Evolutionary conservation across 2,888 invertebrate genomes (phyloP), one percentile per base, ranked within the genome.

Genomic region (Galerucella pusilla): DNA sequence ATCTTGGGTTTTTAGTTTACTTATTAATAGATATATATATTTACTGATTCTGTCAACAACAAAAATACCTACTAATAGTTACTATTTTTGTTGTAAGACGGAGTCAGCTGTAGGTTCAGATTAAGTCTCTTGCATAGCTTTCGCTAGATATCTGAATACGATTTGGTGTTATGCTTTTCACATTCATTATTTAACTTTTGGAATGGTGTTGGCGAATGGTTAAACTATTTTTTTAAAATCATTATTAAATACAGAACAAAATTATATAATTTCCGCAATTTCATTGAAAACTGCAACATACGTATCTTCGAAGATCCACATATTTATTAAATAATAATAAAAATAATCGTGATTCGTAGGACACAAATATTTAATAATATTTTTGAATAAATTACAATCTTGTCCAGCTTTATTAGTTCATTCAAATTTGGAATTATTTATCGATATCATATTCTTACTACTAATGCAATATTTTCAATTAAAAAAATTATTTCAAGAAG

Each of bases 141-240:
- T 85, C 86, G 87, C 87, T 87, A 87, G 87, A 86, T 85, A 84
- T 85, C 83, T 82, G 82, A 82, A 83, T 82, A 81, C 79, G 82
- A 81, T 83, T 84, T 82, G 83, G 84, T 84, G 84, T 80, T 77
- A 78, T 81, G 80, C 78, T 78, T 81, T 80, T 82, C 78, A 78
- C 80, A 79, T 79, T 78, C 78, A 81, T 81, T 78, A 76, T 77
- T 79, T 71, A 28, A 68, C 66, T 75, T 65, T 73, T 76, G 78
- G 80, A 77, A 73, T 75, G 71, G 76, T 74, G 77, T 70, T 61
- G 75, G 73, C 71, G 73, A 74, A 77, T 71, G 70, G 68, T 68
- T 75, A 67, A 63, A 71, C 71, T 42, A 64, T 69, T 71, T 64
- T 73, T 69, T 71, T 64, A 45, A 12, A 28, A 12, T 64, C 35